Evolutionary conservation across 2,888 invertebrate genomes (phyloP).

Genomic region (Lithophane leautieri): DNA sequence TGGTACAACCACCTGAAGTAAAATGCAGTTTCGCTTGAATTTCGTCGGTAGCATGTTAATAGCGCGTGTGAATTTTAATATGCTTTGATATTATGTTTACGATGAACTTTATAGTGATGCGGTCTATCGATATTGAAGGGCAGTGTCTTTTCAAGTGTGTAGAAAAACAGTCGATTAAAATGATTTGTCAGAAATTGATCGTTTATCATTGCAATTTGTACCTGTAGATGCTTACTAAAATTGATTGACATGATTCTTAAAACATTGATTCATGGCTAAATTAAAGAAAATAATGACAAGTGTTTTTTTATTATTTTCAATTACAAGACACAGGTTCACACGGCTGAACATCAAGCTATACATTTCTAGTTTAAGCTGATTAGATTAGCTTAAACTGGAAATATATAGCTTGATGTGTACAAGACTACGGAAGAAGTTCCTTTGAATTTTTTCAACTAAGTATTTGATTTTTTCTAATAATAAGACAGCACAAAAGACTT

Average conservation of each 20-base stretch:
- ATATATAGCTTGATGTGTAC: no score
- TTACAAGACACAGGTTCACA: background rate
- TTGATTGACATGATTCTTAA: no score
- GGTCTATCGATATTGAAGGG: background rate
- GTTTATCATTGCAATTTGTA: background rate
- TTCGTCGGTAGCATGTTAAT: slow-evolving; percentile 64
- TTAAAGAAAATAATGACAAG: background rate
- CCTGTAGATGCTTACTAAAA: background rate
- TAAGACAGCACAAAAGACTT: background rate
- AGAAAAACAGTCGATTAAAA: background rate
- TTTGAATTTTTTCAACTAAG: background rate
- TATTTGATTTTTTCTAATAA: background rate
- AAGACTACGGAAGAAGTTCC: background rate
- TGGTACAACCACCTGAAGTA: slow-evolving; percentile 16
- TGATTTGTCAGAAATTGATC: background rate
- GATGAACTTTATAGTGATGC: slow-evolving; percentile 48
- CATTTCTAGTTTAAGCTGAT: no score
- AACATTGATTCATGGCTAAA: no score
- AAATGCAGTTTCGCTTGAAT: slow-evolving; percentile 63
- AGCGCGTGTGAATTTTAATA: slow-evolving; percentile 67
- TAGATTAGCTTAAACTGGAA: no score
- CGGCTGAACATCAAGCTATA: no score
- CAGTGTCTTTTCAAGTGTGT: background rate
- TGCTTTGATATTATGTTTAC: slow-evolving; percentile 56
- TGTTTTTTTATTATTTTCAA: background rate